Percentiles rank a stretch among this genome's conserved stretches.
Evolutionary conservation across 35 echinoderm and acorn worm species (phyloP).

Genomic region (Ophioderma brevispina): DNA sequence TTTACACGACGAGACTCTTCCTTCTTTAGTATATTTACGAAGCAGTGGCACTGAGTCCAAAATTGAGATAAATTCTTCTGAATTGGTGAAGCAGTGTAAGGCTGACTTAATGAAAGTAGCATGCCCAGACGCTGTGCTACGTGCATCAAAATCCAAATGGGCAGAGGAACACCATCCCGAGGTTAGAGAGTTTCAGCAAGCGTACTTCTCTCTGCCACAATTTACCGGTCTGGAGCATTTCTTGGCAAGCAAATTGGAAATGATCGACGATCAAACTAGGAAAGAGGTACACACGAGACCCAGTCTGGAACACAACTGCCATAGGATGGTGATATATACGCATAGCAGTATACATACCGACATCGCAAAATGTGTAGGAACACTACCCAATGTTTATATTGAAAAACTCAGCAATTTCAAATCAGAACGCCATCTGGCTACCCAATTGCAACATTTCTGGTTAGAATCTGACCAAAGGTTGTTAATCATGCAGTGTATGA

Average conservation of each 20-base stretch:
- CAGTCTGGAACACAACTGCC: background rate
- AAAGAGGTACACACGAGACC: background rate
- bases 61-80: background rate
- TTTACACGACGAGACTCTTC: constrained; percentile 27
- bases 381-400: background rate
- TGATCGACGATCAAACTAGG: background rate
- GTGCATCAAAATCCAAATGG: constrained; percentile 32
- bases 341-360: constrained; percentile 36
- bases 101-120: constrained; percentile 17
- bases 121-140: constrained; percentile 18
- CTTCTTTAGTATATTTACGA: constrained; percentile 1
- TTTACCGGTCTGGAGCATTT: constrained; percentile 13
- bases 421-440: constrained; percentile 20
- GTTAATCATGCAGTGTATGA: constrained; percentile 35
- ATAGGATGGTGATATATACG: background rate
- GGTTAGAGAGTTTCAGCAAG: background rate
- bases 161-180: background rate
- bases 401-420: constrained; percentile 43
- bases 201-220: constrained; percentile 6
- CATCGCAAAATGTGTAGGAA: background rate
- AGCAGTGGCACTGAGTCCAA: background rate
- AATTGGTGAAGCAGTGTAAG: background rate
- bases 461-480: constrained; percentile 4
- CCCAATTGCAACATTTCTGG: constrained; percentile 14
- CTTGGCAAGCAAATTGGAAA: background rate